Evolutionary conservation across 1,140 invertebrate species (phyloP).

Genomic region (Euura saliciscinereae): DNA sequence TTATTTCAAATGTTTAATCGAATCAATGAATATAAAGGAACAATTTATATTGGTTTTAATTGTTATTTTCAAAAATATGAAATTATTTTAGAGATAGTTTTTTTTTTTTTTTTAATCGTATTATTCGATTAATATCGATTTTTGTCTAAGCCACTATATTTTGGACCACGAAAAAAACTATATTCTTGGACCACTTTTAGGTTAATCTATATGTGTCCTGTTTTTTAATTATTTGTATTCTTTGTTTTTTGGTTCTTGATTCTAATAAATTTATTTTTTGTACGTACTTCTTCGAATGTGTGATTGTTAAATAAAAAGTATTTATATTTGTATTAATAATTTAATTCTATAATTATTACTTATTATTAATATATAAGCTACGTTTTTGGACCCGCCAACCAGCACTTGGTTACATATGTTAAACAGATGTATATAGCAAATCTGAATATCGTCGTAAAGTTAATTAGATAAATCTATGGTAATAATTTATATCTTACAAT

Average conservation of each 20-base stretch:
- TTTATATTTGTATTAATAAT: too few species aligned
- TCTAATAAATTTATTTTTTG: too few species aligned
- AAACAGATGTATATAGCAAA: background rate
- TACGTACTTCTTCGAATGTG: too few species aligned
- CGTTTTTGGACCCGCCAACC: constrained; percentile 61
- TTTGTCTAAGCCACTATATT: constrained; percentile 34
- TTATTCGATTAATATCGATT: background rate
- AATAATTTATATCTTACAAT: too few species aligned
- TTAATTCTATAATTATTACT: constrained; percentile 1
- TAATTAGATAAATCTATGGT: too few species aligned
- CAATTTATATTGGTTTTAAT: constrained; percentile 19
- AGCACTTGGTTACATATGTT: constrained; percentile 43
- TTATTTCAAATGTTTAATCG: constrained; percentile 23
- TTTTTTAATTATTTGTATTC: too few species aligned
- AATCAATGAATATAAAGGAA: constrained; percentile 25
- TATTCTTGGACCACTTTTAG: constrained; percentile 32
- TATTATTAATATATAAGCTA: constrained; percentile 52
- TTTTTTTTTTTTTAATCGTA: constrained; percentile 18
- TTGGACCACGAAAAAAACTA: constrained; percentile 36
- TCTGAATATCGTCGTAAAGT: too few species aligned
- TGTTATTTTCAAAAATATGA: constrained; percentile 11
- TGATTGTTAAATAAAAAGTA: too few species aligned
- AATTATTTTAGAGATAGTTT: constrained; percentile 8
- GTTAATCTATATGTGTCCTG: background rate
- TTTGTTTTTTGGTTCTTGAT: too few species aligned